Evolutionary conservation across 2,797 vertebrate genomes (phyloP).

Genomic region (Diceros bicornis): DNA sequence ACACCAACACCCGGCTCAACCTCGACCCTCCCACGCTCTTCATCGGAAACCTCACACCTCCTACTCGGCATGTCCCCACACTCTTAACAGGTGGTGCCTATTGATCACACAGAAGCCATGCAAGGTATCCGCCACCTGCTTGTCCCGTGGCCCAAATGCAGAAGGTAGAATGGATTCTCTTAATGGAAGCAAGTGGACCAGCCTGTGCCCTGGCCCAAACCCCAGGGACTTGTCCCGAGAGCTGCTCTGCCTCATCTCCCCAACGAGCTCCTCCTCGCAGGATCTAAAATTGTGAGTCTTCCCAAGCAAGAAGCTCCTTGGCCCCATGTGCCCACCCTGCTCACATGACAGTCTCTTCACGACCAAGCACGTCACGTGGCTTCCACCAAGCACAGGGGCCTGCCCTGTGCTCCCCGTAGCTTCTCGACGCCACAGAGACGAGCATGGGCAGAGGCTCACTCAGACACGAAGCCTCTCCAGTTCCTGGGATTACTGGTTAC

Average conservation of each 20-base stretch:
- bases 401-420: too few relatives aligned
- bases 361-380: background rate
- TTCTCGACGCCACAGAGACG: background rate
- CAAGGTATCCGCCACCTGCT: background rate
- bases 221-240: background rate
- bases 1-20: background rate
- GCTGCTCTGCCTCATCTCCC: background rate
- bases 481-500: too few relatives aligned
- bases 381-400: background rate
- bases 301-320: background rate
- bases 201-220: background rate
- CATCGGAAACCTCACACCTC: background rate
- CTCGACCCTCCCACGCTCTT: background rate
- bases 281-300: background rate
- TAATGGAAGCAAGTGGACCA: background rate
- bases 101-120: background rate
- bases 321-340: background rate
- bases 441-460: background rate
- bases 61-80: background rate
- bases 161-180: background rate
- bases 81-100: background rate
- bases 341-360: background rate
- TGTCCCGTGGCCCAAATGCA: background rate
- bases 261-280: background rate
- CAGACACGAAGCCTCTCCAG: background rate